Conservation (phyloP, 2,113 vertebrate genomes). For the Tauraco erythrolophus region DNA sequence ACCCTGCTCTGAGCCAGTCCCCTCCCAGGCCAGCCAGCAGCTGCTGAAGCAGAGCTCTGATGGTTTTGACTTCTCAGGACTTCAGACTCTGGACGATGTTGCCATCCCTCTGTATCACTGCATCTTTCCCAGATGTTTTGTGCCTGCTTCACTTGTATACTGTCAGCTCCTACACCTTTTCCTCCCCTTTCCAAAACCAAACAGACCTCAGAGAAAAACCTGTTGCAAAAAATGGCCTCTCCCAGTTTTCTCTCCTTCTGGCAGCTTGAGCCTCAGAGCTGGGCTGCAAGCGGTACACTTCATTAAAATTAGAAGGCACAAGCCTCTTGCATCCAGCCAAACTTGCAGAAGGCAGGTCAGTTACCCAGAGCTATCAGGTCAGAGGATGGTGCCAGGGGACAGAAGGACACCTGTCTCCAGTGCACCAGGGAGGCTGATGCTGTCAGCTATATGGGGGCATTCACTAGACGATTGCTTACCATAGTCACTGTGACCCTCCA, state of each 20-base stretch:
- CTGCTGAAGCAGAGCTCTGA: not conserved
- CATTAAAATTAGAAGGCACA: not conserved
- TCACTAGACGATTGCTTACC: not conserved
- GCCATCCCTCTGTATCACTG: not conserved
- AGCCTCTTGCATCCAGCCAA: not conserved
- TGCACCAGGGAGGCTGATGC: not conserved
- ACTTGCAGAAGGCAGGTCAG: not conserved
- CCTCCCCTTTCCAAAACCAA: not conserved
- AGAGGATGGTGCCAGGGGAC: not conserved
- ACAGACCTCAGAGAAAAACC: not conserved
- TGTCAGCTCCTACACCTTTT: not conserved
- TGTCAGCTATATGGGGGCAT: not conserved
- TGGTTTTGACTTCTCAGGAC: not conserved
- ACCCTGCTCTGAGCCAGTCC: not conserved
- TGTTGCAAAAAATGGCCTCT: not conserved
- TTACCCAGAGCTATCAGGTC: not conserved
- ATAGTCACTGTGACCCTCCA: not conserved
- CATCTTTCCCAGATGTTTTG: not conserved
- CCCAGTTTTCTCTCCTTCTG: not conserved
- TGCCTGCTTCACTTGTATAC: not conserved
- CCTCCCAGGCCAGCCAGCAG: not conserved
- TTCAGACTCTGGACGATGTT: not conserved
- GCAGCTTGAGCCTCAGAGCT: not conserved
- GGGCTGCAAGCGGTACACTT: not conserved
- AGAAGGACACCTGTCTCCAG: not conserved